These are phyloP conservation scores for Tinea pellionella DNA, from an alignment of 2,888 invertebrate species.

Conservation along the genomic window DNA sequence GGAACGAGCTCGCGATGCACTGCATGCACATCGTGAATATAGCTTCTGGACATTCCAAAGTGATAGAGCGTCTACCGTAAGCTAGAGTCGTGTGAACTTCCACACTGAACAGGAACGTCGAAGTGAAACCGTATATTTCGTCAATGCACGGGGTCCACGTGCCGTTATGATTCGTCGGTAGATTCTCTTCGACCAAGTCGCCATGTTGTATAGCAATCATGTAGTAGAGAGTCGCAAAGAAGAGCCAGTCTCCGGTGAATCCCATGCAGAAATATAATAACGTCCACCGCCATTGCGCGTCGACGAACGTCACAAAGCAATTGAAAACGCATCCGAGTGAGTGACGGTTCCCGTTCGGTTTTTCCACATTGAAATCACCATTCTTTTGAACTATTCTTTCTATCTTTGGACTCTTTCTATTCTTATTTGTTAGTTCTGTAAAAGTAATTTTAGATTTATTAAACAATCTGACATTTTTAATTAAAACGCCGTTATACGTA, in stretches of 20 bases:
- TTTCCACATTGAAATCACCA: constrained; percentile 90
- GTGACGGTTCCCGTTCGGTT: constrained; percentile 70
- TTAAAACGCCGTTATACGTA: no score
- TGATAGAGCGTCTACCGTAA: constrained; percentile 86
- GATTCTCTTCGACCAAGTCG: constrained; percentile 78
- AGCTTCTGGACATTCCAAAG: constrained; percentile 93
- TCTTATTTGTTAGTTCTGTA: neutral
- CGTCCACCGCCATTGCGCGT: constrained; percentile 93
- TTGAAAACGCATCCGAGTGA: constrained; percentile 76
- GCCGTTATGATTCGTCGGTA: constrained; percentile 66
- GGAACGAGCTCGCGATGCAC: constrained; percentile 92
- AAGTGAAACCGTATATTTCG: constrained; percentile 88
- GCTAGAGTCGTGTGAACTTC: constrained; percentile 97
- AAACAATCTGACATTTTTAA: constrained; percentile 18
- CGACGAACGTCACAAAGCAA: constrained; percentile 85
- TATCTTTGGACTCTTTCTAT: neutral
- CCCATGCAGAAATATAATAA: constrained; percentile 85
- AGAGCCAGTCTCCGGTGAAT: constrained; percentile 88
- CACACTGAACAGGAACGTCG: constrained; percentile 93
- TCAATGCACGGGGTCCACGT: constrained; percentile 87
- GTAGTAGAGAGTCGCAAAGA: constrained; percentile 93
- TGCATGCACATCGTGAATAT: constrained; percentile 96
- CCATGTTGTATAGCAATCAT: constrained; percentile 89
- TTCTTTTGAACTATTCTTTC: constrained; percentile 82
- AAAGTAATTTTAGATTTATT: neutral